Conservation (phyloP, 2,888 invertebrate species). For the Caenorhabditis wallacei region DNA sequence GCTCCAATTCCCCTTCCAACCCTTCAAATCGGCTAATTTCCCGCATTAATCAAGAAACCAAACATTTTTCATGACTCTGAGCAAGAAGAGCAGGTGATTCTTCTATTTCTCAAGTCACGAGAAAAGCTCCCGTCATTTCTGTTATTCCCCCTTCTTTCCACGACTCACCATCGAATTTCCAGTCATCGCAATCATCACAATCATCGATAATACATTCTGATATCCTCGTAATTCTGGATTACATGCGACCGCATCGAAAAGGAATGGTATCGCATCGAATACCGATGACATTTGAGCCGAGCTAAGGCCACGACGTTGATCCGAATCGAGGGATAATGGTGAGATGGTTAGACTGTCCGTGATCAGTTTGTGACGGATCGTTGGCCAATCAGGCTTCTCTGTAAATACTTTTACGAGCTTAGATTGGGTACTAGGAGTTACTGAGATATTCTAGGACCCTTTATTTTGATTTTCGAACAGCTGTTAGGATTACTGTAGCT, state of each 20-base stretch:
- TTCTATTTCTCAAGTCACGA: neutral
- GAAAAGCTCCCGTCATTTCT: too few relatives aligned
- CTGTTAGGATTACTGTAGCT: too few relatives aligned
- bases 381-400: slow-evolving; percentile 51
- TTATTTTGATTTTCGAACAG: too few relatives aligned
- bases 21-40: neutral
- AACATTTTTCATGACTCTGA: too few relatives aligned
- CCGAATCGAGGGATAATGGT: neutral
- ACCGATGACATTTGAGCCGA: slow-evolving; percentile 44
- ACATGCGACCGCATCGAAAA: slow-evolving; percentile 55
- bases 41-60: neutral
- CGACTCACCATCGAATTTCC: slow-evolving; percentile 46
- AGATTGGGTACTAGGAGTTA: too few relatives aligned
- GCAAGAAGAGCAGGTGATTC: neutral
- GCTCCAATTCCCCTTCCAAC: neutral
- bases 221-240: slow-evolving; percentile 31
- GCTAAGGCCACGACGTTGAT: slow-evolving; percentile 23
- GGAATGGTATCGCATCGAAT: slow-evolving; percentile 62
- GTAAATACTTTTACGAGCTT: slow-evolving; percentile 4
- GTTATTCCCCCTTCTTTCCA: neutral
- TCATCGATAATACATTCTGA: slow-evolving; percentile 48
- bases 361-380: slow-evolving; percentile 19
- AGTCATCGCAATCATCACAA: slow-evolving; percentile 54
- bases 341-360: neutral
- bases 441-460: neutral